Evolutionary conservation across 2,797 vertebrate species (phyloP).

Genomic region (Ptychadena robeensis): DNA sequence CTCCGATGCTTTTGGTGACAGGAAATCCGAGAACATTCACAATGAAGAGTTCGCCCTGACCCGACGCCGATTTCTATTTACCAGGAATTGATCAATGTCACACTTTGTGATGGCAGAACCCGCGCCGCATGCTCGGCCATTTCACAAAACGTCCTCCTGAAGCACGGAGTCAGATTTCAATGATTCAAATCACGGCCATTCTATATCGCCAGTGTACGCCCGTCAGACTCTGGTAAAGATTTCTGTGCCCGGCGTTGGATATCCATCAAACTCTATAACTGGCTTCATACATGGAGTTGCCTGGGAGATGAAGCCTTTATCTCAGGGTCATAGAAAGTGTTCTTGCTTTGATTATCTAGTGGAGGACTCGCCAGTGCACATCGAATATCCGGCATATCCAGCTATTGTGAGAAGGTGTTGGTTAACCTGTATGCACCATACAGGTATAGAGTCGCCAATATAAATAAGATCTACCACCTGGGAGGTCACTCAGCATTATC

Average conservation of each 20-base stretch:
- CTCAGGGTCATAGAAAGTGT: conserved; percentile 31
- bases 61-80: no score
- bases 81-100: no score
- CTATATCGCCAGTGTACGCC: neutral
- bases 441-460: neutral
- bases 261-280: conserved; percentile 12
- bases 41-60: no score
- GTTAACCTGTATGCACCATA: neutral
- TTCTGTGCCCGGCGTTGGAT: neutral
- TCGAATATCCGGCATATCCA: neutral
- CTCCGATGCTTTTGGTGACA: no score
- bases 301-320: conserved; percentile 37
- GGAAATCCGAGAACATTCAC: no score
- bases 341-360: neutral
- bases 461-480: neutral
- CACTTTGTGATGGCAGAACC: no score
- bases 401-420: neutral
- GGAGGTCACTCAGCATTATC: no score
- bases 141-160: neutral
- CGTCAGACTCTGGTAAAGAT: neutral
- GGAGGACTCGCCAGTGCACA: neutral
- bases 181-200: neutral
- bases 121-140: neutral
- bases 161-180: neutral
- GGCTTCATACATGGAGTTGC: conserved; percentile 30